Conservation (phyloP, 2,888 invertebrate species). For the Druceiella hillmani region DNA sequence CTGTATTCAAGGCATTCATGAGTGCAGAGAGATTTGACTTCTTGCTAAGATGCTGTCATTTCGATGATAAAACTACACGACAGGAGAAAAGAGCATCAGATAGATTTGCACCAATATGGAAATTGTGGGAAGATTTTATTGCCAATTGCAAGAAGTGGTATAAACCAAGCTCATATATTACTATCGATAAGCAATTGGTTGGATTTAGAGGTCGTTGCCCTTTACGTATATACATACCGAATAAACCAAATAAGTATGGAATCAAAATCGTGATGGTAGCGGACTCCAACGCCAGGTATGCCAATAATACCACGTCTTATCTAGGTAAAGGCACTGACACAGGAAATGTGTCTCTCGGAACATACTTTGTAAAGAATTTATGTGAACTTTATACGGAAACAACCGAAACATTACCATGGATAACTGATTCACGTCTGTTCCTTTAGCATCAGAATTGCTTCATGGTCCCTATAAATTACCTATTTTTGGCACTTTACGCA, state of each 20-base stretch:
- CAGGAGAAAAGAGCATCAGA: constrained; percentile 1
- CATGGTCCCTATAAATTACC: constrained; percentile 3
- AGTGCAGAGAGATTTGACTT: constrained; percentile 5
- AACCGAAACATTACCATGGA: too few relatives aligned
- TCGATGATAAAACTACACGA: constrained; percentile 4
- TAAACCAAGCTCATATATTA: too few relatives aligned
- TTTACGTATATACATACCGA: too few relatives aligned
- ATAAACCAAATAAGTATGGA: too few relatives aligned
- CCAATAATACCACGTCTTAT: constrained; percentile 2
- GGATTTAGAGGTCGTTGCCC: too few relatives aligned
- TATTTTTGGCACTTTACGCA: constrained; percentile 2
- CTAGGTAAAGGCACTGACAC: constrained; percentile 5
- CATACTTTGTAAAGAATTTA: constrained; percentile 3
- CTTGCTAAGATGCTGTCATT: constrained; percentile 4
- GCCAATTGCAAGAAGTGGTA: too few relatives aligned
- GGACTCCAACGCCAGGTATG: constrained; percentile 3
- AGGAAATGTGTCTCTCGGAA: constrained; percentile 3
- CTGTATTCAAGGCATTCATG: constrained; percentile 4
- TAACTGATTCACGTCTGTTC: constrained; percentile 3
- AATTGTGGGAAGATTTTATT: too few relatives aligned
- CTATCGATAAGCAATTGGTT: too few relatives aligned
- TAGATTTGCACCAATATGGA: too few relatives aligned
- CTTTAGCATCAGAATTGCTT: constrained; percentile 2
- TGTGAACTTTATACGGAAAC: too few relatives aligned
- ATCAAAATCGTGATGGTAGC: too few relatives aligned